Evolutionary conservation across 2,113 vertebrate genomes (phyloP), one percentile per base, ranked within the genome.

Genomic region (Oncorhynchus nerka): DNA sequence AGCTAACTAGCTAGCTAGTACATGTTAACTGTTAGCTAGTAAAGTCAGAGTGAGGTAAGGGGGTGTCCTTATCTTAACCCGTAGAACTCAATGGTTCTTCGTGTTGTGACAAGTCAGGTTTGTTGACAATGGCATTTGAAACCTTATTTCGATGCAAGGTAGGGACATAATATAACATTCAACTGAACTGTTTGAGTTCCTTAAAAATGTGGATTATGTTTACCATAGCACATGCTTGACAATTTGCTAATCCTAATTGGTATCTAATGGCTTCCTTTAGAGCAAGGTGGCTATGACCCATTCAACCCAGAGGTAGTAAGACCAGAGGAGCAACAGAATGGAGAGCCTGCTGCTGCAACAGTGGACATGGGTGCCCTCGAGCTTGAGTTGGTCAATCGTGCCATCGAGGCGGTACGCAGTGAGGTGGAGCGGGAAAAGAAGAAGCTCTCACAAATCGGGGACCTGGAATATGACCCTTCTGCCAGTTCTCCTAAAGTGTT

Each of bases 351-450:
- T 1, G 78, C 90, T 1, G 78, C 76, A 0, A 92, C 94, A 0
- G 84, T 94, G 28, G 91, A 92, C 49, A 79, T 94, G 0, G 92
- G 95, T 0, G 93, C 93, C 59, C 88, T 96, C 92, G 97, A 97
- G 80, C 87, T 97, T 76, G 95, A 99, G 65, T 81, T 96, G 91
- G 97, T 99, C 89, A 99, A 98, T 88, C 94, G 90, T 75, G 97
- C 97, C 81, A 99, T 99, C 0, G 96, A 97, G 85, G 97, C 95
- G 0, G 96, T 97, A 75, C 96, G 95, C 77, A 93, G 92, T 0
- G 94, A 99, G 88, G 95, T 99, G 82, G 98, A 99, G 88, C 93
- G 92, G 65, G 96, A 99, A 77, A 95, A 96, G 89, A 94, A 94
- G 81, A 98, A 96, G 76, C 91, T 95, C 5, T 95, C 90, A 57